Evolutionary conservation across 2,113 vertebrate species (phyloP), one percentile per base, ranked within the genome.

Genomic region (Scolopax mira): DNA sequence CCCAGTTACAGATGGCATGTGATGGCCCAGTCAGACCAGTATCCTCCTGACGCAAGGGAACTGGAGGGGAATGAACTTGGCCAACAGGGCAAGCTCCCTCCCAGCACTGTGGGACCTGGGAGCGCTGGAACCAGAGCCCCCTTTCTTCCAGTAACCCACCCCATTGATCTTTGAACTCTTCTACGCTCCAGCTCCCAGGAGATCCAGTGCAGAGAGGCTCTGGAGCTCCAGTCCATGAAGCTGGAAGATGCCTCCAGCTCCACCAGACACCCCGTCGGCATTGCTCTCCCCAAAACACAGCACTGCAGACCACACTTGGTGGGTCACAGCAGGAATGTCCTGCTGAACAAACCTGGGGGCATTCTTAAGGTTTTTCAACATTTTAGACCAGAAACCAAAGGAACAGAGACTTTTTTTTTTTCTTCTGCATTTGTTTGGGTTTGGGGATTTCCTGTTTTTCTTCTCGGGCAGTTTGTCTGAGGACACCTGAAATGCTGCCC

Each of bases 371-470:
- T 67, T 85, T 88, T 88, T 70, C 31, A 84, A 57, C 67, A 54
- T 74, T 70, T 89, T 35, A 79, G 71, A 44, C 28, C 46, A 71
- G 41, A 86, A 90, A 83, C 13, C 14, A 54, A 54, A 54, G 46
- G 73, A 33, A 5, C 2, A 11, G 17, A 41, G 42, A 15, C 44
- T 49, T n/a, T 30, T 35, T 65, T 41, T 28, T 51, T 61, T 48
- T 30, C 41, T 60, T 37, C 31, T 1, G 7, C 2, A 4, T 66
- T 86, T 95, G 93, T 95, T 94, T 92, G 73, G 85, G 92, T 96
- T 92, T 90, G 49, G 46, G 78, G 67, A 88, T 94, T 93, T 95
- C 85, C 85, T 90, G 88, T 81, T 96, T 94, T 92, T 54, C 93
- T 88, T 70, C 35, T 44, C 9, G 37, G 52, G 35, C 4, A 11